Evolutionary conservation across 2,888 invertebrate genomes (phyloP).

Genomic region (Diploptera punctata): DNA sequence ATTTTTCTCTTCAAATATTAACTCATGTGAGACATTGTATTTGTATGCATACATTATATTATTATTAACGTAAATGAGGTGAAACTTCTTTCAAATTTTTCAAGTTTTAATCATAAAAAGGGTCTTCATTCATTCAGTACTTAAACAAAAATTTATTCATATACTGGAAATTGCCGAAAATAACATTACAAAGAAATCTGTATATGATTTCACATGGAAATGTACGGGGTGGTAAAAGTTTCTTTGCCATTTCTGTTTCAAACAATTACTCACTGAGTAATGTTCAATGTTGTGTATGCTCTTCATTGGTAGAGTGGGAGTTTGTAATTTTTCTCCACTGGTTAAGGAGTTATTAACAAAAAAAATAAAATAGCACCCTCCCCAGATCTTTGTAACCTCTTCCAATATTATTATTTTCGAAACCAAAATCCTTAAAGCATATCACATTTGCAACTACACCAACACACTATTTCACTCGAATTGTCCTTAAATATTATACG

Average conservation of each 20-base stretch:
- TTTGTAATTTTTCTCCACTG: background rate
- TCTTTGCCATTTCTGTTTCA: too few relatives aligned
- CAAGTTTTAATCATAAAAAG: too few relatives aligned
- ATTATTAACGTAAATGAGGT: too few relatives aligned
- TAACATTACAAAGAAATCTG: background rate
- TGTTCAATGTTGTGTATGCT: background rate
- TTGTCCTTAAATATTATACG: background rate
- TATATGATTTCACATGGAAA: background rate
- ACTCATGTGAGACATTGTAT: too few relatives aligned
- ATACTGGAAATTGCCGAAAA: constrained; percentile 8
- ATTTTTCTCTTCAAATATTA: too few relatives aligned
- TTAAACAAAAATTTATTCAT: too few relatives aligned
- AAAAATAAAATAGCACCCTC: constrained; percentile 23
- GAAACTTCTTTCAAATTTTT: too few relatives aligned
- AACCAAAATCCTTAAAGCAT: background rate
- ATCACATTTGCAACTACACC: background rate
- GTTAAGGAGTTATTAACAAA: background rate
- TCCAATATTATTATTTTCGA: background rate
- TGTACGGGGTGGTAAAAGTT: background rate
- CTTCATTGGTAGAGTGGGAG: background rate
- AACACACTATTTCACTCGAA: background rate
- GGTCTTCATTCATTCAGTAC: too few relatives aligned
- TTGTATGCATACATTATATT: too few relatives aligned
- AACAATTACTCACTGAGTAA: background rate
- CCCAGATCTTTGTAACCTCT: constrained; percentile 20